Conservation (phyloP, 2,797 vertebrate genomes). For the Periophthalmus magnuspinnatus region DNA sequence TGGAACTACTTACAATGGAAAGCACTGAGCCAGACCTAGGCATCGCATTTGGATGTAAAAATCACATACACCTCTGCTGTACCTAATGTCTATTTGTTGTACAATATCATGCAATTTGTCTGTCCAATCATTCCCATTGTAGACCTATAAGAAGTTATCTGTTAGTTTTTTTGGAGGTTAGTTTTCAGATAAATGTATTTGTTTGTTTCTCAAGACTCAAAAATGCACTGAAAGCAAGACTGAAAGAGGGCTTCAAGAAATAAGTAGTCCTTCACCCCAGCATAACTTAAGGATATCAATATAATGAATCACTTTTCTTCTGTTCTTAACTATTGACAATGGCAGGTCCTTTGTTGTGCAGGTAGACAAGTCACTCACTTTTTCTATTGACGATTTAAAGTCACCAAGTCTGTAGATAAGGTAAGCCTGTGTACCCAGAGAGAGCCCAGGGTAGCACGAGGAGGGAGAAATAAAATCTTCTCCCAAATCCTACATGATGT, state of each 20-base stretch:
- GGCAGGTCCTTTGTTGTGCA: neutral
- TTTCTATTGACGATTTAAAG: neutral
- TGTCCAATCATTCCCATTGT: slow-evolving; percentile 28
- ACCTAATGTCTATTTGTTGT: slow-evolving; percentile 60
- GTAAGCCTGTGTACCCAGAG: neutral
- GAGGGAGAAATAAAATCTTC: slow-evolving; percentile 17
- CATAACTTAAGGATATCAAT: neutral
- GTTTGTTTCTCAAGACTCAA: slow-evolving; percentile 46
- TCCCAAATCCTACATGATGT: slow-evolving; percentile 32
- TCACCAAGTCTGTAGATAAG: no score
- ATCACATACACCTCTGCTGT: slow-evolving; percentile 54
- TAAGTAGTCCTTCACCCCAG: neutral
- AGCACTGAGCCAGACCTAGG: slow-evolving; percentile 75
- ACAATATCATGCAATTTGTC: slow-evolving; percentile 65
- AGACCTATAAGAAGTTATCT: slow-evolving; percentile 49
- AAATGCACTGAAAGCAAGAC: slow-evolving; percentile 65
- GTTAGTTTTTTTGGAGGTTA: slow-evolving; percentile 32
- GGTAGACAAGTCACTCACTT: neutral
- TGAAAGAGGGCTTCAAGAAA: slow-evolving; percentile 22
- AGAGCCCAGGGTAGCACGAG: neutral
- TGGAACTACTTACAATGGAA: slow-evolving; percentile 68
- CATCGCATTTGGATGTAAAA: slow-evolving; percentile 72
- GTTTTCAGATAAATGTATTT: slow-evolving; percentile 9
- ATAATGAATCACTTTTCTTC: neutral
- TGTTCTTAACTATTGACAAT: neutral